Percentiles rank a stretch among this genome's conserved stretches.
Evolutionary conservation across 2,888 invertebrate species (phyloP).

Genomic region (Tipula confusa): DNA sequence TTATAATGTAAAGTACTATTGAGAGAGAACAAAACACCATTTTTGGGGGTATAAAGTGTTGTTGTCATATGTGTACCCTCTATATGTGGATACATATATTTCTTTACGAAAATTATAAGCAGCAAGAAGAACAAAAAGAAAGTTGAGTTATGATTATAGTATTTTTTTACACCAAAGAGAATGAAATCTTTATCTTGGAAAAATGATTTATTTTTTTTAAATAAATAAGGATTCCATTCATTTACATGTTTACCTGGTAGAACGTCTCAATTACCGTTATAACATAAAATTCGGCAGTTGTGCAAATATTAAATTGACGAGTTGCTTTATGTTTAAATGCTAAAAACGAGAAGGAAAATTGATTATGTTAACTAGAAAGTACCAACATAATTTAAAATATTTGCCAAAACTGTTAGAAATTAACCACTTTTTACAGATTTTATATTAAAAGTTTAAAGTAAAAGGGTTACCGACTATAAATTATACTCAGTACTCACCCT

Average conservation of each 20-base stretch:
- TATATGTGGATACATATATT: not conserved
- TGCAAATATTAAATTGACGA: no score
- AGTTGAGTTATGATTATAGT: not conserved
- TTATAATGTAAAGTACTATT: not conserved
- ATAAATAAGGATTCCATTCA: not conserved
- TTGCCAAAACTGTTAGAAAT: no score
- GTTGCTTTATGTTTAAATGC: no score
- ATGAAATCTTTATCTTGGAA: not conserved
- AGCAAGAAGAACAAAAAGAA: not conserved
- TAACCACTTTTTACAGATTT: no score
- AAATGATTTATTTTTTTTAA: not conserved
- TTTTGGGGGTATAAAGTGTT: not conserved
- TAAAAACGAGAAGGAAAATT: no score
- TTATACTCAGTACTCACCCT: no score
- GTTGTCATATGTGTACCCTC: slow-evolving; percentile 3
- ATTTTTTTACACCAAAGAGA: not conserved
- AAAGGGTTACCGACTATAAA: no score
- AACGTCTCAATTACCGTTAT: no score
- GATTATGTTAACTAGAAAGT: no score
- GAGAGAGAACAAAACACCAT: not conserved
- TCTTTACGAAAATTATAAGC: not conserved
- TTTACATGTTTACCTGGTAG: not conserved
- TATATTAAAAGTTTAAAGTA: no score
- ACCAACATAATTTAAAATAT: no score
- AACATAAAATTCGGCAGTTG: no score